Percentiles rank a stretch among this genome's conserved stretches.
Evolutionary conservation across 2,797 vertebrate species (phyloP).

Genomic region (Gadopsis marmoratus): DNA sequence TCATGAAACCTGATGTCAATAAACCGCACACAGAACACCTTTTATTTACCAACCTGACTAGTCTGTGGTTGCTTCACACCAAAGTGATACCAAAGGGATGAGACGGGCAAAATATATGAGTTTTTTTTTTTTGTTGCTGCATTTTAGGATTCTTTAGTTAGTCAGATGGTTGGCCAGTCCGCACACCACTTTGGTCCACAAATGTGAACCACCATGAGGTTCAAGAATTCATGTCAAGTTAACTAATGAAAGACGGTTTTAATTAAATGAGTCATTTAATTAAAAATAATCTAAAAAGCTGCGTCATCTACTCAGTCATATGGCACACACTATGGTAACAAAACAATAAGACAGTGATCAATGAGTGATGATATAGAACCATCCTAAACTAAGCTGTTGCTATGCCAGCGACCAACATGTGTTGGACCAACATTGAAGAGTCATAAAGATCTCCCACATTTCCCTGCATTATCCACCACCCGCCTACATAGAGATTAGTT

Average conservation of each 20-base stretch:
- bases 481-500: constrained; percentile 84
- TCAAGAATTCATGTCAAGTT: not conserved
- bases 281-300: not conserved
- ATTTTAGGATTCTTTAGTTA: constrained; percentile 1
- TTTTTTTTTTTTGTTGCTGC: not conserved
- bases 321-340: not conserved
- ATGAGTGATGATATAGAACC: constrained; percentile 26
- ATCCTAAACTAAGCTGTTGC: constrained; percentile 50
- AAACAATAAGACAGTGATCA: constrained; percentile 22
- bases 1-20: constrained; percentile 44
- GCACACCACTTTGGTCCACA: too few relatives aligned
- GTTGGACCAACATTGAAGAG: constrained; percentile 80
- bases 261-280: not conserved
- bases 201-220: too few relatives aligned
- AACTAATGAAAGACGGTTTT: not conserved
- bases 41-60: constrained; percentile 44
- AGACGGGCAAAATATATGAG: not conserved
- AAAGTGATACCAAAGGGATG: not conserved
- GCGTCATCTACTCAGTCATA: not conserved
- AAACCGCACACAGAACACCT: constrained; percentile 29
- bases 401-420: constrained; percentile 71
- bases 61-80: constrained; percentile 17
- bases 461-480: constrained; percentile 85
- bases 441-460: constrained; percentile 85
- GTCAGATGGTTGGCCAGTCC: too few relatives aligned